Evolutionary conservation across 2,797 vertebrate genomes (phyloP), one percentile per base, ranked within the genome.

Genomic region (Acropternis orthonyx): DNA sequence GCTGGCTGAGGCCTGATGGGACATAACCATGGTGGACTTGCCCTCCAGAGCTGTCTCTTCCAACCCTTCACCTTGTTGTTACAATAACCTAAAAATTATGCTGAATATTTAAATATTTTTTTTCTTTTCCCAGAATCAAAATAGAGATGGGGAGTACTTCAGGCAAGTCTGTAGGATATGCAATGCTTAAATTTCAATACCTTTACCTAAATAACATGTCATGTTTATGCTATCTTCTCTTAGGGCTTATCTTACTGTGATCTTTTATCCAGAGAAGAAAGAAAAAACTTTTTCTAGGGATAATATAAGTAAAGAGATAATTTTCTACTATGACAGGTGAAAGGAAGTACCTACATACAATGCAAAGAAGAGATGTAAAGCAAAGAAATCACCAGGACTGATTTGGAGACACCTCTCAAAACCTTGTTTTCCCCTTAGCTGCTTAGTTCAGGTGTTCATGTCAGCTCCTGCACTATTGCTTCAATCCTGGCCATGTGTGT

Each of bases 1-100:
- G n/a, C 43, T 85, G 66, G 30, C 10, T 0, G 0, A 61, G 12
- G 22, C 17, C 3, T 0, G 2, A 22, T 68, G 72, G 54, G 41
- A 79, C 49, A 46, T 16, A 74, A 21, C 7, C 2, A 0, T 17
- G 6, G 27, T 43, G 32, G 52, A 21, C 16, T 41, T 75, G 21
- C 37, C 9, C 28, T 79, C 14, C 28, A 17, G 8, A 4, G 1
- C 7, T 37, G 23, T 14, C 20, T 68, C 28, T 62, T 22, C 14
- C 4, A 23, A 18, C 21, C 37, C 15, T 52, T 72, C 37, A 41
- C 9, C 8, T 80, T 67, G 26, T 27, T 72, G 14, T 21, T 76
- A 12, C 19, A 73, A 62, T 56, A 75, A 52, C 7, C 34, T 24
- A 27, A 91, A 49, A 43, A 37, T 11, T 41, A 28, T 34, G 34